Percentiles rank a stretch among this genome's conserved stretches.
These are phyloP conservation scores for Drosophila nigromelanica DNA, from an alignment of 1,140 invertebrate species.

Conservation along the genomic window DNA sequence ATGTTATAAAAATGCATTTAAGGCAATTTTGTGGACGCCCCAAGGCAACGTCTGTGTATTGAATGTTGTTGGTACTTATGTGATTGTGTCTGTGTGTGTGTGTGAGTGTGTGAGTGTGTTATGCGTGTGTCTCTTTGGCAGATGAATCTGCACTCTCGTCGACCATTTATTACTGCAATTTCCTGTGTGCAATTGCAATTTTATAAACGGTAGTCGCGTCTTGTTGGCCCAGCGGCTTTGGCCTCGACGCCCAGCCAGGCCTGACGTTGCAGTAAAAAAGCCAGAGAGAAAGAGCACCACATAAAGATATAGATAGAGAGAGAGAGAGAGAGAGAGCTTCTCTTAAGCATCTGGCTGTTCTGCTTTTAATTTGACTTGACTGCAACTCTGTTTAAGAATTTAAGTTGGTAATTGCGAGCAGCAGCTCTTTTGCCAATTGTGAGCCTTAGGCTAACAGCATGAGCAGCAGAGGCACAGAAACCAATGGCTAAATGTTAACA, in stretches of 20 bases:
- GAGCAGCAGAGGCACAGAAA: not conserved
- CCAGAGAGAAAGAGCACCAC: not conserved
- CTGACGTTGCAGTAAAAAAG: not conserved
- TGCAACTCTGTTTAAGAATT: constrained; percentile 17
- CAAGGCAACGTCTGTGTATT: constrained; percentile 18
- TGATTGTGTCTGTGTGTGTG: not conserved
- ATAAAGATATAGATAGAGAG: not conserved
- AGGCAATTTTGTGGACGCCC: constrained; percentile 61
- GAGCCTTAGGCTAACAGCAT: not conserved
- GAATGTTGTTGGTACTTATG: constrained; percentile 2
- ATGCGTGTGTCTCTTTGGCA: constrained; percentile 16
- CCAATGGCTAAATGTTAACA: not conserved
- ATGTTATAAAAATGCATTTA: constrained; percentile 76
- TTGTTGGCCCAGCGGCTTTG: constrained; percentile 32
- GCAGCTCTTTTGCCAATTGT: not conserved
- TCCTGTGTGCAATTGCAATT: constrained; percentile 74
- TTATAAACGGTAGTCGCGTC: constrained; percentile 78
- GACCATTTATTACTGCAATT: constrained; percentile 77
- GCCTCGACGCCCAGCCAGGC: constrained; percentile 6
- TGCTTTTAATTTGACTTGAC: constrained; percentile 10
- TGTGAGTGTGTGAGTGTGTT: constrained; percentile 14
- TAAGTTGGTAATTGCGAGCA: constrained; percentile 3
- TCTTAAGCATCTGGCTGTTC: constrained; percentile 10
- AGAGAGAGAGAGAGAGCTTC: not conserved
- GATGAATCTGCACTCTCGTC: constrained; percentile 49